Evolutionary conservation across 2,888 invertebrate genomes (phyloP).

Genomic region (Agrochola circellaris): DNA sequence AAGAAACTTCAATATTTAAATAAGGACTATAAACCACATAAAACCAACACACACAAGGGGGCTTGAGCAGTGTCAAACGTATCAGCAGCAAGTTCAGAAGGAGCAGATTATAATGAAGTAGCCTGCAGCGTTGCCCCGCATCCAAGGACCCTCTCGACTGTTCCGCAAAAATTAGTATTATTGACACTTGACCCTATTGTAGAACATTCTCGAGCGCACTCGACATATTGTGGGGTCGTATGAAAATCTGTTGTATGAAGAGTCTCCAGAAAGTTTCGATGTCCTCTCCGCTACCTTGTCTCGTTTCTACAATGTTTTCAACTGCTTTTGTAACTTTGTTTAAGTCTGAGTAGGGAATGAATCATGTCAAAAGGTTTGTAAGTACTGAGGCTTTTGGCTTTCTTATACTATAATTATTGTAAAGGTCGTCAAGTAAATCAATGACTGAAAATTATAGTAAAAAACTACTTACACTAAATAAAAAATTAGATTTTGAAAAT

Average conservation of each 20-base stretch:
- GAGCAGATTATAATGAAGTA: slow-evolving; percentile 51
- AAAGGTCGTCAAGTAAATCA: neutral
- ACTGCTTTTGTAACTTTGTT: slow-evolving; percentile 19
- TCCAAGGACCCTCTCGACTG: slow-evolving; percentile 40
- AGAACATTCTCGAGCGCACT: slow-evolving; percentile 46
- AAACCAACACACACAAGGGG: neutral
- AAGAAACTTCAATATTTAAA: neutral
- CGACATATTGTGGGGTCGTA: slow-evolving; percentile 48
- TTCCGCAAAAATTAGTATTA: slow-evolving; percentile 59
- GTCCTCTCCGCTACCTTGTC: slow-evolving; percentile 34
- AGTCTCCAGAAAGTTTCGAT: slow-evolving; percentile 44
- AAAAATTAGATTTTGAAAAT: neutral
- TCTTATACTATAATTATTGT: neutral
- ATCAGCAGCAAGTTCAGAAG: slow-evolving; percentile 32
- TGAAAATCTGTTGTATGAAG: slow-evolving; percentile 60
- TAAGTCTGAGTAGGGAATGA: neutral
- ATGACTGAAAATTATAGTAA: neutral
- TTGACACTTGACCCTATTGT: slow-evolving; percentile 64
- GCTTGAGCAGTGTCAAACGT: slow-evolving; percentile 25
- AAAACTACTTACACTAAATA: neutral
- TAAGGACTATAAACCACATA: neutral
- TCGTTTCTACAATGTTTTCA: slow-evolving; percentile 25
- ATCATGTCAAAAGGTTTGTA: neutral
- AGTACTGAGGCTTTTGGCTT: neutral
- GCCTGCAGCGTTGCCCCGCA: slow-evolving; percentile 45